A percentile compares a stretch with the other conserved stretches of the same genome.
These are phyloP conservation scores for Grammomys surdaster DNA, from an alignment of 2,113 vertebrate genomes.

Conservation along the genomic window DNA sequence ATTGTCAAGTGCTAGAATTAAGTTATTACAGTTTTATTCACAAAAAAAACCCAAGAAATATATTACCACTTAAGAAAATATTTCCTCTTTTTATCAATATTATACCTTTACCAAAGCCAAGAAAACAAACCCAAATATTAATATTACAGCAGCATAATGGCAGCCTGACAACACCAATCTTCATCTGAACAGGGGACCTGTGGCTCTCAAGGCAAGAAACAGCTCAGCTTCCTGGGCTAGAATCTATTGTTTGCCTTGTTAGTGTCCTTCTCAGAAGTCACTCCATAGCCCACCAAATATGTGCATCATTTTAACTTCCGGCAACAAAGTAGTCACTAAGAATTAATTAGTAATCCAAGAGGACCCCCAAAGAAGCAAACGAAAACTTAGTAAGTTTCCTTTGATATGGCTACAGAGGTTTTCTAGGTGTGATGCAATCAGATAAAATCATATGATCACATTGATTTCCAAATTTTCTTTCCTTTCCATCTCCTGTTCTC, in stretches of 20 bases:
- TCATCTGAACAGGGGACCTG: not conserved
- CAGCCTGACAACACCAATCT: not conserved
- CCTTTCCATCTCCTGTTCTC: conserved; percentile 9
- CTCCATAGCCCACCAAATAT: not conserved
- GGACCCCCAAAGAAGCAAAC: conserved; percentile 25
- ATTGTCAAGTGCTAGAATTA: conserved; percentile 21
- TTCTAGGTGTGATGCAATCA: not conserved
- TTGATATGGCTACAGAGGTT: not conserved
- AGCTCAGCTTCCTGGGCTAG: conserved; percentile 27
- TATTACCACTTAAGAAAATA: conserved; percentile 54
- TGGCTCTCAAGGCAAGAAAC: not conserved
- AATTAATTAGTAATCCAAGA: conserved; percentile 32
- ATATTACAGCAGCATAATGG: conserved; percentile 17
- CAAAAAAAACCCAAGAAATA: conserved; percentile 17
- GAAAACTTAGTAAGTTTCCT: not conserved
- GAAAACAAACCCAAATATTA: conserved; percentile 41
- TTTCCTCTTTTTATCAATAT: conserved; percentile 31
- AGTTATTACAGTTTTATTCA: conserved; percentile 45
- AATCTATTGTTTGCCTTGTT: not conserved
- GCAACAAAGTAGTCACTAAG: conserved; percentile 47
- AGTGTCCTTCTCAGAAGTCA: not conserved
- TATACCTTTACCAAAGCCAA: conserved; percentile 15
- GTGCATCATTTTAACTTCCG: not conserved
- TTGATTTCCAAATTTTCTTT: not conserved
- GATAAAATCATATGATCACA: not conserved